A percentile compares a stretch with the other conserved stretches of the same genome.
These are phyloP conservation scores for Lasioglossum leucozonium DNA, from an alignment of 2,888 invertebrate species.

Conservation along the genomic window DNA sequence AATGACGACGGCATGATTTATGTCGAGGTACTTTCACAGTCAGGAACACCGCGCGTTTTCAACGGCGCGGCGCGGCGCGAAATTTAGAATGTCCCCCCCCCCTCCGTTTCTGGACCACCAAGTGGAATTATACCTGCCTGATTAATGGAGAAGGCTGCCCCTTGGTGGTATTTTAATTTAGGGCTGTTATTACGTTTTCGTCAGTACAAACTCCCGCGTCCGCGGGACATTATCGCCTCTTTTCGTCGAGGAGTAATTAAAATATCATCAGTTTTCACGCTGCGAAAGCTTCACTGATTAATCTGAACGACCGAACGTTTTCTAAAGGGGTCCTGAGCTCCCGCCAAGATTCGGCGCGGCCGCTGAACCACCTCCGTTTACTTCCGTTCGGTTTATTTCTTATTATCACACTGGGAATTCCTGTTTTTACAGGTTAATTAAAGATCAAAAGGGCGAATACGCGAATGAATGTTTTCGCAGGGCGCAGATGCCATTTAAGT, in stretches of 20 bases:
- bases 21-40: conserved; percentile 29
- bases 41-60: conserved; percentile 31
- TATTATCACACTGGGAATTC: not conserved
- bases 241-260: conserved; percentile 13
- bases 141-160: conserved; percentile 39
- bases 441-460: not conserved
- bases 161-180: conserved; percentile 33
- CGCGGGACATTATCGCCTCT: not conserved
- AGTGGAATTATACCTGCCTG: conserved; percentile 29
- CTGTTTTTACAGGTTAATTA: not conserved
- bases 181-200: conserved; percentile 26
- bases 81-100: conserved; percentile 47
- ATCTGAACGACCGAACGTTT: not conserved
- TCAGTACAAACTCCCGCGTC: not conserved
- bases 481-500: not conserved
- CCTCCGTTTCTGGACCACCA: conserved; percentile 9
- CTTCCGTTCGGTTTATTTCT: not conserved
- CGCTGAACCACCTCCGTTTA: not conserved
- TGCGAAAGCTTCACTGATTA: not conserved
- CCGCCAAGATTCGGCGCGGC: not conserved
- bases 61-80: conserved; percentile 21
- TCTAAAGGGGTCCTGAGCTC: not conserved
- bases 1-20: conserved; percentile 39
- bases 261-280: conserved; percentile 10
- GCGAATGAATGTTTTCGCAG: not conserved